A percentile compares a stretch with the other conserved stretches of the same genome.
Conservation (phyloP, 2,797 vertebrate genomes). For the Acrossocheilus fasciatus region DNA sequence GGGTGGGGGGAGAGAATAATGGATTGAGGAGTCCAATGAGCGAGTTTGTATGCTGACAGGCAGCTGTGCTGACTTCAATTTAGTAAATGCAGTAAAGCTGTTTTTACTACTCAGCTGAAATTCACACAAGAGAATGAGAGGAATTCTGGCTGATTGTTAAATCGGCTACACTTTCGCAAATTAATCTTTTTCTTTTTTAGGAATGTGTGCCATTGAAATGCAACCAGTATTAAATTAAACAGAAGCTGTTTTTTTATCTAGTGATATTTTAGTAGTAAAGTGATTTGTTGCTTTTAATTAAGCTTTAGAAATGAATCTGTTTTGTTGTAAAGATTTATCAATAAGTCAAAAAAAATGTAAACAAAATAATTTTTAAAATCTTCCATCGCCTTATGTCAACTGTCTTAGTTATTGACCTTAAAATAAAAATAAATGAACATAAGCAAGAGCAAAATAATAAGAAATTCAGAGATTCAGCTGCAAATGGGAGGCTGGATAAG, state of each 20-base stretch:
- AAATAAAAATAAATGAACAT: not conserved
- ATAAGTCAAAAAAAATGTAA: not conserved
- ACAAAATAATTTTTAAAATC: too few relatives aligned
- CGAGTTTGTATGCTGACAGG: not conserved
- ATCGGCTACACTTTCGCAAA: slow-evolving; percentile 19
- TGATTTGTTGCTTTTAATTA: not conserved
- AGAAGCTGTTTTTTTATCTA: not conserved
- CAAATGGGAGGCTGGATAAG: not conserved
- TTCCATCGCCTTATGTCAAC: too few relatives aligned
- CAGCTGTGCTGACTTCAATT: slow-evolving; percentile 50
- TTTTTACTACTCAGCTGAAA: slow-evolving; percentile 50
- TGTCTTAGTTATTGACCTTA: not conserved
- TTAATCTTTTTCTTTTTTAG: not conserved
- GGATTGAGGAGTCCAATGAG: slow-evolving; percentile 55
- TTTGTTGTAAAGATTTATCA: not conserved
- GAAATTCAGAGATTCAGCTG: too few relatives aligned
- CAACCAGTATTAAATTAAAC: not conserved
- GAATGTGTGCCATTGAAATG: not conserved
- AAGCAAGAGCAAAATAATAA: not conserved
- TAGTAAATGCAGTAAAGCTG: slow-evolving; percentile 46
- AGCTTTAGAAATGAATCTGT: not conserved
- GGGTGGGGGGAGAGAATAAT: slow-evolving; percentile 56
- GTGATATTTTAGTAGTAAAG: not conserved
- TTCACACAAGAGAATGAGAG: not conserved
- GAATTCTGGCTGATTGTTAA: slow-evolving; percentile 19